A percentile compares a stretch with the other conserved stretches of the same genome.
Evolutionary conservation across 2,888 invertebrate species (phyloP).

Genomic region (Drosophila trichaetosa): DNA sequence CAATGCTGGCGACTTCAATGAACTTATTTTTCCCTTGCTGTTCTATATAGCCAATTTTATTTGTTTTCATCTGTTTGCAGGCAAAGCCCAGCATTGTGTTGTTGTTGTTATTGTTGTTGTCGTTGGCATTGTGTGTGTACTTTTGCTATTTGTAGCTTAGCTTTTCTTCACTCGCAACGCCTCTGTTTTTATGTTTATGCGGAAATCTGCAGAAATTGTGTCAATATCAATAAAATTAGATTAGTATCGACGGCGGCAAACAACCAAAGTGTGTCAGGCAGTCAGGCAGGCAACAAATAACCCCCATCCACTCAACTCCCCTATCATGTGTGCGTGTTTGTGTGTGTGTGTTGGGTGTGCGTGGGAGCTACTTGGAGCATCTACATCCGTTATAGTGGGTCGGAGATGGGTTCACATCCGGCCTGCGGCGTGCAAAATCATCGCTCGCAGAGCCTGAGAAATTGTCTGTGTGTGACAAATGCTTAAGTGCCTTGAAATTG

Average conservation of each 20-base stretch:
- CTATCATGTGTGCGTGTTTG: conserved; percentile 1
- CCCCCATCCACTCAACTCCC: neutral
- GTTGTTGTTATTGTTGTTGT: conserved; percentile 14
- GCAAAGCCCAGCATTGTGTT: conserved; percentile 15
- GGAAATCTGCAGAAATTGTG: conserved; percentile 84
- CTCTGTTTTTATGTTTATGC: conserved; percentile 82
- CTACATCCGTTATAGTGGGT: conserved; percentile 39
- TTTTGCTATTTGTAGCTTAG: conserved; percentile 43
- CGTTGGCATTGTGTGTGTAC: conserved; percentile 21
- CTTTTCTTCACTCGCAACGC: conserved; percentile 33
- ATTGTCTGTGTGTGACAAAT: conserved; percentile 69
- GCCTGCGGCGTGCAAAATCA: conserved; percentile 41
- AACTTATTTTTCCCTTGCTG: conserved; percentile 46
- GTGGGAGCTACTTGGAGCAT: conserved; percentile 33
- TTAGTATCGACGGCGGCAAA: conserved; percentile 82
- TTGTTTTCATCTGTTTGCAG: conserved; percentile 63
- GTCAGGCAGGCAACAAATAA: conserved; percentile 58
- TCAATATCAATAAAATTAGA: conserved; percentile 85
- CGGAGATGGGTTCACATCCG: conserved; percentile 50
- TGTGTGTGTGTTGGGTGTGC: conserved; percentile 4
- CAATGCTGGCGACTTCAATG: conserved; percentile 34
- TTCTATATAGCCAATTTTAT: conserved; percentile 52
- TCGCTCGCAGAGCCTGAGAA: conserved; percentile 11
- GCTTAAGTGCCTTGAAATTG: conserved; percentile 77
- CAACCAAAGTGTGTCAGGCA: conserved; percentile 53